A percentile compares a stretch with the other conserved stretches of the same genome.
These are phyloP conservation scores for Ctena decussata DNA, from an alignment of 2,888 invertebrate species.

Conservation along the genomic window DNA sequence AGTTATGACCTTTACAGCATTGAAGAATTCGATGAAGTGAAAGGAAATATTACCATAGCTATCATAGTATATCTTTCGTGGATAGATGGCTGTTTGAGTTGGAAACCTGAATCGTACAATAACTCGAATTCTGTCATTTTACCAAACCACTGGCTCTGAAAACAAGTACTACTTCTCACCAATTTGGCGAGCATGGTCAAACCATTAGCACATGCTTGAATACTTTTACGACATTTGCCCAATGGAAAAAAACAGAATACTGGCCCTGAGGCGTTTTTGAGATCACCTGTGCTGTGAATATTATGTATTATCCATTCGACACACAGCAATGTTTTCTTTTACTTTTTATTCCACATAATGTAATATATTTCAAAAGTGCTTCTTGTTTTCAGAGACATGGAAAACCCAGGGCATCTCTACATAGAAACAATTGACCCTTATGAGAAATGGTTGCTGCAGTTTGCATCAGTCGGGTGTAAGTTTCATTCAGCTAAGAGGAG, in stretches of 20 bases:
- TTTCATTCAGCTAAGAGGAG: neutral
- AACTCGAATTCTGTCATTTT: neutral
- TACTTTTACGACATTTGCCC: neutral
- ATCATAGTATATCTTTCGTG: neutral
- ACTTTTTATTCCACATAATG: neutral
- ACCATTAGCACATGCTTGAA: neutral
- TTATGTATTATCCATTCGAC: slow-evolving; percentile 1
- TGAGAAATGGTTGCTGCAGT: neutral
- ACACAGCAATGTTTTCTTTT: neutral
- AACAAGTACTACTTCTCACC: neutral
- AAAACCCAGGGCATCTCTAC: neutral
- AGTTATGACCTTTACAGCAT: neutral
- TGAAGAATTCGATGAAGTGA: neutral
- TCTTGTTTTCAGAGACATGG: neutral
- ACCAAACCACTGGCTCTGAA: neutral
- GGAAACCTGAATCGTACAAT: neutral
- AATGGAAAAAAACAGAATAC: neutral
- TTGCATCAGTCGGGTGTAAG: neutral
- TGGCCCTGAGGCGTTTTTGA: neutral
- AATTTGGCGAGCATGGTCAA: neutral
- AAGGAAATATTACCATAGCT: neutral
- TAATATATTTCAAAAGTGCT: neutral
- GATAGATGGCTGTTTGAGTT: neutral
- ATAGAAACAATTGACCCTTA: neutral
- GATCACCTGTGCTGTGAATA: neutral